Conservation (phyloP, 35 echinoderm and acorn worm genomes). For the Strongylocentrotus purpuratus region DNA sequence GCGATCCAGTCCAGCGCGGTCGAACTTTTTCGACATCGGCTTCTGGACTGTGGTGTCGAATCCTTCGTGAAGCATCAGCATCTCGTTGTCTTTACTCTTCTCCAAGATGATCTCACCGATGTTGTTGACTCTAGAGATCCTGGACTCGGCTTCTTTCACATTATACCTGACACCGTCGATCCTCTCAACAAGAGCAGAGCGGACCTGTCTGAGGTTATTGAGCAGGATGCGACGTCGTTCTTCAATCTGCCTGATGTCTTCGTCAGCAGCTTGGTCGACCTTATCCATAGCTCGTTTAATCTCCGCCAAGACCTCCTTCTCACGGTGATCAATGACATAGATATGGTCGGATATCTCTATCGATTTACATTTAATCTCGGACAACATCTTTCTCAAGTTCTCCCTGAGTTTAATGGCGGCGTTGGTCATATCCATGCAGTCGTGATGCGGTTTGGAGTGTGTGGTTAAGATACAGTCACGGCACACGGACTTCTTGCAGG, state of each 20-base stretch:
- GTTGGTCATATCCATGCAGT: slow-evolving; percentile 34
- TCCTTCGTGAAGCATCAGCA: slow-evolving; percentile 20
- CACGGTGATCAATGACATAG: slow-evolving; percentile 4
- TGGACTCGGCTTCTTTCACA: slow-evolving; percentile 43
- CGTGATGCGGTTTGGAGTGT: slow-evolving; percentile 34
- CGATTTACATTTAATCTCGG: background rate
- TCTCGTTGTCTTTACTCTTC: slow-evolving; percentile 45
- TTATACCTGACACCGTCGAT: slow-evolving; percentile 40
- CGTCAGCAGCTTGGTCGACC: slow-evolving; percentile 40
- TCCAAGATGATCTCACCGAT: slow-evolving; percentile 47
- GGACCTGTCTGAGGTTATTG: background rate
- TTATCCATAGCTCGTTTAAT: slow-evolving; percentile 33
- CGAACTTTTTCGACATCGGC: slow-evolving; percentile 40
- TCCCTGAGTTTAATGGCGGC: slow-evolving; percentile 35
- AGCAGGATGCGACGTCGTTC: slow-evolving; percentile 17
- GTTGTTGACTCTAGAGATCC: slow-evolving; percentile 25
- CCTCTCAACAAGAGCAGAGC: background rate
- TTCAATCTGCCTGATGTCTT: slow-evolving; percentile 41
- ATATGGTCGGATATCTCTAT: slow-evolving; percentile 23
- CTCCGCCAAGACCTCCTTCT: slow-evolving; percentile 27
- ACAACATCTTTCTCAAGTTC: slow-evolving; percentile 24
- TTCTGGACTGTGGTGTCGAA: slow-evolving; percentile 31
- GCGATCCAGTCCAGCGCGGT: slow-evolving; percentile 27
- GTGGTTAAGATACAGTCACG: slow-evolving; percentile 38
- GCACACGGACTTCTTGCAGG: slow-evolving; percentile 41